Conservation (phyloP, 2,113 vertebrate species). For the Anhinga anhinga region DNA sequence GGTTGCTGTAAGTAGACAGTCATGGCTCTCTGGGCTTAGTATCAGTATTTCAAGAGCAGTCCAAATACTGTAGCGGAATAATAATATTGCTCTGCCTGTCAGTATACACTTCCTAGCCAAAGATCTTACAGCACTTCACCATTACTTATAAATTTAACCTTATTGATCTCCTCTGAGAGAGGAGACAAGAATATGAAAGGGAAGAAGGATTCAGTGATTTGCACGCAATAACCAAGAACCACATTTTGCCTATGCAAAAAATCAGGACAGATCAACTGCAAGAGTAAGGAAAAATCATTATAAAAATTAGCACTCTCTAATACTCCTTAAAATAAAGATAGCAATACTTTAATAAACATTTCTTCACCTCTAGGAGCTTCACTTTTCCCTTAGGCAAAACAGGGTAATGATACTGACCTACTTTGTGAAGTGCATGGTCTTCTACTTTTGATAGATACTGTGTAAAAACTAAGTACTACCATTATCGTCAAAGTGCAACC, state of each 20-base stretch:
- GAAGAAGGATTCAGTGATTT: neutral
- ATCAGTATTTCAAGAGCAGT: neutral
- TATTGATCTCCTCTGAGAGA: neutral
- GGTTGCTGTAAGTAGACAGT: neutral
- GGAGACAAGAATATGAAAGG: neutral
- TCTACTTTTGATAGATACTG: neutral
- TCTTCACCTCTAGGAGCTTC: neutral
- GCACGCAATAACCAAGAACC: neutral
- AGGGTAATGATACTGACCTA: neutral
- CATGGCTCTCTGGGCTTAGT: neutral
- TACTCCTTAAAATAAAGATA: neutral
- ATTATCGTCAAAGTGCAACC: neutral
- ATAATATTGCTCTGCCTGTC: neutral
- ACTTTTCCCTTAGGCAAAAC: neutral
- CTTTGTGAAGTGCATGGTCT: neutral
- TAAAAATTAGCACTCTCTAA: neutral
- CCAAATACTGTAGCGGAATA: neutral
- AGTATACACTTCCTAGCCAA: neutral
- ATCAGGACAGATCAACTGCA: neutral
- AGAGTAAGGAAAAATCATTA: neutral
- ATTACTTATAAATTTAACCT: neutral
- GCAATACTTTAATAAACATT: neutral
- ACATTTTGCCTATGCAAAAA: neutral
- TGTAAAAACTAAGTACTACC: neutral
- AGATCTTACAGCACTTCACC: neutral